Evolutionary conservation across 2,888 invertebrate species (phyloP).

Genomic region (Hydrotaea cyrtoneurina): DNA sequence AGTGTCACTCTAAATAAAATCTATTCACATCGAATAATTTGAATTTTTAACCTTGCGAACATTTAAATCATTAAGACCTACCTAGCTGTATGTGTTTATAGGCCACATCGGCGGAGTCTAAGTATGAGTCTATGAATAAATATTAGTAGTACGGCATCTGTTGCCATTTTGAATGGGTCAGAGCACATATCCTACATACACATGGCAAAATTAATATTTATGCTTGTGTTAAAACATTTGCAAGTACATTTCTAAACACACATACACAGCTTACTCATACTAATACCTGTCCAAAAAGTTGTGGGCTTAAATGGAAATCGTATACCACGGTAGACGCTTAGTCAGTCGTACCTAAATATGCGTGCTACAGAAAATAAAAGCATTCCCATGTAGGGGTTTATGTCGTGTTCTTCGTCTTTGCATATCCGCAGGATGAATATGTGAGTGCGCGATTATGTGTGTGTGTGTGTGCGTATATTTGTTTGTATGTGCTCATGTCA

Average conservation of each 20-base stretch:
- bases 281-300: neutral
- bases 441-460: neutral
- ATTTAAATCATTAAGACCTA: neutral
- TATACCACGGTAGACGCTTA: neutral
- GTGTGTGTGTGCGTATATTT: conserved; percentile 11
- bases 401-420: conserved; percentile 16
- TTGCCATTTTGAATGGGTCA: neutral
- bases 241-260: neutral
- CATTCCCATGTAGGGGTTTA: conserved; percentile 37
- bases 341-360: neutral
- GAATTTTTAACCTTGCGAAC: too few relatives aligned
- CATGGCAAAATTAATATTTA: conserved; percentile 65
- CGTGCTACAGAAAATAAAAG: conserved; percentile 51
- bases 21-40: too few relatives aligned
- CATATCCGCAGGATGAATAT: conserved; percentile 2
- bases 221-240: conserved; percentile 49
- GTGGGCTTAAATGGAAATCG: neutral
- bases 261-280: neutral
- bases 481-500: conserved; percentile 49
- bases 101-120: too few relatives aligned
- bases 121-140: too few relatives aligned
- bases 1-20: too few relatives aligned
- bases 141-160: neutral
- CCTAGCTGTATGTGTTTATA: too few relatives aligned
- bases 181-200: conserved; percentile 11